Evolutionary conservation across 2,888 invertebrate genomes (phyloP).

Genomic region (Xylota segnis): DNA sequence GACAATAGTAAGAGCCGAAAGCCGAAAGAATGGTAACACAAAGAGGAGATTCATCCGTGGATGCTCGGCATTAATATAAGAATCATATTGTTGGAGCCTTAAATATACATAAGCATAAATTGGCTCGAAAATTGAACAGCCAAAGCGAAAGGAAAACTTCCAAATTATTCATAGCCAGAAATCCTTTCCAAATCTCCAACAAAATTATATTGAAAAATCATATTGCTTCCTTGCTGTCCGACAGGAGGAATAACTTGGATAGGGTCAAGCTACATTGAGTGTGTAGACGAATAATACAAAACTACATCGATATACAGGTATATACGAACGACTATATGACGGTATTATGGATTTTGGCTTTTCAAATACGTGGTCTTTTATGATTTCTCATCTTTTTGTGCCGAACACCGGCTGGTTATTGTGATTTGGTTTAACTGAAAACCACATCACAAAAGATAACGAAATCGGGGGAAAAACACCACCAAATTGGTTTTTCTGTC

Average conservation of each 20-base stretch:
- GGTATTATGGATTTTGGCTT: slow-evolving; percentile 37
- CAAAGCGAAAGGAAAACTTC: slow-evolving; percentile 46
- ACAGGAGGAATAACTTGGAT: slow-evolving; percentile 26
- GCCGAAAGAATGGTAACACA: slow-evolving; percentile 11
- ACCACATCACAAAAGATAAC: slow-evolving; percentile 28
- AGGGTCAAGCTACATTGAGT: slow-evolving; percentile 46
- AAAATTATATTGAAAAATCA: slow-evolving; percentile 75
- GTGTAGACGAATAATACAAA: slow-evolving; percentile 2
- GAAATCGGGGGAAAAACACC: slow-evolving; percentile 38
- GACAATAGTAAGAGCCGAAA: slow-evolving; percentile 12
- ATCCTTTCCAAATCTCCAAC: slow-evolving; percentile 69
- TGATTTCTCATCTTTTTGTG: slow-evolving; percentile 20
- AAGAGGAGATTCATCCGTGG: slow-evolving; percentile 22
- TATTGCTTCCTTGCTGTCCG: slow-evolving; percentile 53
- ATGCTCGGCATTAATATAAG: slow-evolving; percentile 45
- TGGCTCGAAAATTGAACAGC: slow-evolving; percentile 71
- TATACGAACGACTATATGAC: neutral
- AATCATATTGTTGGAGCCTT: slow-evolving; percentile 62
- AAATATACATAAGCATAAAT: slow-evolving; percentile 73
- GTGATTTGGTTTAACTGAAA: slow-evolving; percentile 54
- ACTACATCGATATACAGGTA: neutral
- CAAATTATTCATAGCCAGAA: slow-evolving; percentile 73
- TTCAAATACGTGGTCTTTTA: slow-evolving; percentile 36
- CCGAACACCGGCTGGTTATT: slow-evolving; percentile 61
- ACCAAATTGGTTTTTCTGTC: slow-evolving; percentile 59